phyloP scores from a whole-genome alignment of 2,113 vertebrate genomes.

The Pelecanoides urinatrix region DNA sequence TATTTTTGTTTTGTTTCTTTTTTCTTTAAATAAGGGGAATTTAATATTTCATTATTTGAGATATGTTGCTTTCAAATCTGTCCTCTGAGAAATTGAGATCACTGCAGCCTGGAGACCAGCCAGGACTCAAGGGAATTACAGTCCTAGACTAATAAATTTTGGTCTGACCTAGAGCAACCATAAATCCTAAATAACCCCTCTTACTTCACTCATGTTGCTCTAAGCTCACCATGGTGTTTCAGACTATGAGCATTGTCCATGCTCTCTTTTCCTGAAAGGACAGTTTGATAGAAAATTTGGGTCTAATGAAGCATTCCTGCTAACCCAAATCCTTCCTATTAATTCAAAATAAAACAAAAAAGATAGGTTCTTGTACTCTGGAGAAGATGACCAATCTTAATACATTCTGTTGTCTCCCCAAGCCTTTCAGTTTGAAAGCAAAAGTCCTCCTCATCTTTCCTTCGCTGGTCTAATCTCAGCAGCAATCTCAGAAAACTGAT shows the following conservation, averaged over 20 bases:
- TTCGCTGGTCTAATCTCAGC: background rate
- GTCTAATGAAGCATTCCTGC: background rate
- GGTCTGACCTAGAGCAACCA: background rate
- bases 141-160: constrained; percentile 31
- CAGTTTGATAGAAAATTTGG: background rate
- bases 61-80: background rate
- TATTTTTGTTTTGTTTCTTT: background rate
- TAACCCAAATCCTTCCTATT: background rate
- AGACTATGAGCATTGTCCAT: background rate
- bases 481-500: background rate
- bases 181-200: background rate
- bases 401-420: background rate
- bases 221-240: background rate
- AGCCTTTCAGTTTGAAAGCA: background rate
- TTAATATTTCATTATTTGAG: background rate
- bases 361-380: background rate
- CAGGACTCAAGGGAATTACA: background rate
- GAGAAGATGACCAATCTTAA: background rate
- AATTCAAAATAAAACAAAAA: background rate
- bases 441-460: background rate
- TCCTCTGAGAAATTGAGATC: constrained; percentile 26
- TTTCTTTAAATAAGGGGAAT: background rate
- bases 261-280: background rate
- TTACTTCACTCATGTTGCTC: background rate
- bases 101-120: background rate